Base-by-base conservation (phyloP, 35 echinoderm and acorn worm species). In the Chiridota heheva region DNA sequence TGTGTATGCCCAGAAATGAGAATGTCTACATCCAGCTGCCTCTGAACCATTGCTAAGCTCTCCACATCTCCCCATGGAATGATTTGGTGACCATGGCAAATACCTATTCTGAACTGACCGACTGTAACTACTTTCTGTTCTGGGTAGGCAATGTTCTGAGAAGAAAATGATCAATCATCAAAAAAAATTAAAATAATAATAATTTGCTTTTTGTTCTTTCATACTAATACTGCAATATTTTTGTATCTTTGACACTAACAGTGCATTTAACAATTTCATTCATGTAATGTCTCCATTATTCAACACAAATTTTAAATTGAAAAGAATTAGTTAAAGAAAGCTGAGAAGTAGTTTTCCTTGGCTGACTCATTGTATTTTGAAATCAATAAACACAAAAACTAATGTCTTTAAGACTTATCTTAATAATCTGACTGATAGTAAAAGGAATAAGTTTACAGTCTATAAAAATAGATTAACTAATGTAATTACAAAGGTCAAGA, bases 91-190 rank as follows among this genome's bases (percentile, higher is more conserved):
- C 95, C 95, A 67, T 98, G 95, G 51, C 95, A 92, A 43, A 98
- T 85, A 36, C 95, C 95, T 27, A 98, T 91, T 34, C 95, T 88
- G 65, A 98, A 98, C 81, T 98, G 95, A 44, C 95, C 95, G 8
- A 98, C 95, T 8, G 95, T 98, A 1, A 98, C 95, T 2, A 98
- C 95, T 46, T 98, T 98, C 72, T 98, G 95, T 67, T 98, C 95
- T 33, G 95, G 95, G 31, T 98, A 98, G 0, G 89, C 82, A 12
- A 98, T 86, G 48, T 91, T 91, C 95, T 98, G 81, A 69, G 44
- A 57, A 73, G 46, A 7, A 20, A 57, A 70, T 41, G 13, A 40
- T 58, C 36, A 15, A 51, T 39, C 29, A n/a, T 6, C 17, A 39
- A 7, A 63, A 15, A 60, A 60, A 63, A 59, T 17, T 15, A 40